Base-by-base conservation (phyloP, 2,888 invertebrate species). In the Neocrepidodera transversa region DNA sequence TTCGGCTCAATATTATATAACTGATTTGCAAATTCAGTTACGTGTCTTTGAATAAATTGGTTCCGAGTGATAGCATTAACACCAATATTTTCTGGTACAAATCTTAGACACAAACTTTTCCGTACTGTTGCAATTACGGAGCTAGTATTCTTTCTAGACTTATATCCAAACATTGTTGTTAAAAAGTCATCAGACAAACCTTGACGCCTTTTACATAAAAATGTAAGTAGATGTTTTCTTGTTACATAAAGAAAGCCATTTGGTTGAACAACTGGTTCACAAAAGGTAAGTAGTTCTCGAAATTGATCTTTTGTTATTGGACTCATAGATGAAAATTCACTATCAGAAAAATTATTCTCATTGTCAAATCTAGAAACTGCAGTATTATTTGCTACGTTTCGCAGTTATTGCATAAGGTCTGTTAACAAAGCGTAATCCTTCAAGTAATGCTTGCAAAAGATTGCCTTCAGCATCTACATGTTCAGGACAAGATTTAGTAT, bases 291-390 rank as follows among this genome's bases (percentile, higher is more conserved):
- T 14, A 38, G 13, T 38, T 38, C 38, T 13, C 38, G n/a, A 13
- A 42, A 42, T 42, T 42, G 45, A 17, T 45, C n/a, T 45, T 45
- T 45, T 23, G n/a, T 45, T 4, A 45, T 23, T 23, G 45, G 45
- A 17, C n/a, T 14, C 7, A 45, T 20, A 45, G 26, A 11, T 45
- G 20, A 20, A 26, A 45, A 26, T 26, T 45, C 45, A 26, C 26
- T 11, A 26, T 45, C 45, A 23, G 45, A 11, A 23, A 45, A 45
- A 13, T 26, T 45, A 26, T n/a, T 45, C 23, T 45, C 23, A 23
- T 45, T 26, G 20, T 45, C 42, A 18, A 42, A 42, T 20, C 42
- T 42, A 17, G 42, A 18, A 20, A 17, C 18, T 10, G 8, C 42
- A 42, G n/a, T 42, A 11, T 17, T 20, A 42, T 18, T 26, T 45